Conservation (phyloP, 2,888 invertebrate genomes). For the Sinhomidia bicolor region DNA sequence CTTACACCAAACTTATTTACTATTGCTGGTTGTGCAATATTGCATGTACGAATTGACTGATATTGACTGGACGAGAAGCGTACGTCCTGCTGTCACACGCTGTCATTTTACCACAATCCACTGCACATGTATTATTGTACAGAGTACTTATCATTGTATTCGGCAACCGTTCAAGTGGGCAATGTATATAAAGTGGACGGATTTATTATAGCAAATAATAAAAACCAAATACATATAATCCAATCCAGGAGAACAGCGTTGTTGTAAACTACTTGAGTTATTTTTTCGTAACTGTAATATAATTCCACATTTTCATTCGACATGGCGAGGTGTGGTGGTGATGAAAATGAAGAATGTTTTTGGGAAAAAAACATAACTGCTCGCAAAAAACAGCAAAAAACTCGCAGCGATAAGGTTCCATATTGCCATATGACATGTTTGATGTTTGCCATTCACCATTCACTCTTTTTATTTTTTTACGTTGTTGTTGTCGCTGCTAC, state of each 20-base stretch:
- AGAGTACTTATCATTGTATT: neutral
- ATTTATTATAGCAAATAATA: neutral
- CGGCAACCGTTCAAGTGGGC: neutral
- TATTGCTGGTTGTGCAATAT: too few species aligned
- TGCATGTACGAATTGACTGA: conserved; percentile 8
- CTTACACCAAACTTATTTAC: too few species aligned
- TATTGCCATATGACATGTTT: conserved; percentile 26
- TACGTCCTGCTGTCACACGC: conserved; percentile 42
- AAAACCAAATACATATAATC: too few species aligned
- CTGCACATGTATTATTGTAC: neutral
- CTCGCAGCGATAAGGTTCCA: neutral
- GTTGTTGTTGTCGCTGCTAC: conserved; percentile 4
- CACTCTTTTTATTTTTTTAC: neutral
- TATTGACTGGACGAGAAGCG: conserved; percentile 31
- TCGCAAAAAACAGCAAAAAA: neutral
- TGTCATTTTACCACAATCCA: neutral
- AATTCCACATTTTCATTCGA: neutral
- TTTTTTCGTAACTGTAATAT: neutral
- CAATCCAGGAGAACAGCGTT: conserved; percentile 5
- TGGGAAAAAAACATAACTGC: conserved; percentile 4
- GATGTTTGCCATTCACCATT: neutral
- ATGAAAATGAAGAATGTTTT: neutral
- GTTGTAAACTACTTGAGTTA: conserved; percentile 28
- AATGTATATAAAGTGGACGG: neutral
- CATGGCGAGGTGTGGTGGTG: conserved; percentile 3